phyloP scores from a whole-genome alignment of 2,888 invertebrate species.

The Agapetus fuscipes region DNA sequence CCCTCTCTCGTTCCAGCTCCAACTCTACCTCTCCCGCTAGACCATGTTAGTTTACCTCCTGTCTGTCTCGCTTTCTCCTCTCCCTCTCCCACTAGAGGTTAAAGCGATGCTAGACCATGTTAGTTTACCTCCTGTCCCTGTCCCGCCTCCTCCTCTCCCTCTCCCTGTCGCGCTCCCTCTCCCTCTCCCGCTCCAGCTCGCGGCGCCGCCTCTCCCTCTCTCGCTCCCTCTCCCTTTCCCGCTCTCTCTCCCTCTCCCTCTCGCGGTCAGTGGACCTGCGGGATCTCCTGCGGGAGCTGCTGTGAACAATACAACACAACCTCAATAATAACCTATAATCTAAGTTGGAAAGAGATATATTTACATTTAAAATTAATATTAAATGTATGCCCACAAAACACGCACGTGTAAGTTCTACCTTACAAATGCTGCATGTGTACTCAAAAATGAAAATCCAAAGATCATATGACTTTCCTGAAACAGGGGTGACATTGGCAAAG shows the following conservation, averaged over 20 bases:
- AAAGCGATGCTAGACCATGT: no score
- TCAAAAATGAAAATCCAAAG: no score
- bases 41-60: no score
- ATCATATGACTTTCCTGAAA: no score
- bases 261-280: conserved; percentile 28
- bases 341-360: no score
- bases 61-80: conserved; percentile 34
- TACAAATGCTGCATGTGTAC: no score
- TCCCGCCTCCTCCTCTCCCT: conserved; percentile 29
- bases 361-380: no score
- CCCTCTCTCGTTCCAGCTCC: conserved; percentile 31
- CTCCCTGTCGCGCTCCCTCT: conserved; percentile 31
- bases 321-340: no score
- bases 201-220: conserved; percentile 34
- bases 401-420: no score
- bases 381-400: no score
- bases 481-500: no score
- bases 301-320: no score
- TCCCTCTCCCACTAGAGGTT: conserved; percentile 28
- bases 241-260: conserved; percentile 30
- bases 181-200: conserved; percentile 31
- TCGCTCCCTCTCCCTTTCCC: conserved; percentile 34
- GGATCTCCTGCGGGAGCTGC: conserved; percentile 38
- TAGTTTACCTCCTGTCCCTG: conserved; percentile 12
- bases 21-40: conserved; percentile 31